phyloP scores from a whole-genome alignment of 2,888 invertebrate genomes.

The Chouioia cunea region DNA sequence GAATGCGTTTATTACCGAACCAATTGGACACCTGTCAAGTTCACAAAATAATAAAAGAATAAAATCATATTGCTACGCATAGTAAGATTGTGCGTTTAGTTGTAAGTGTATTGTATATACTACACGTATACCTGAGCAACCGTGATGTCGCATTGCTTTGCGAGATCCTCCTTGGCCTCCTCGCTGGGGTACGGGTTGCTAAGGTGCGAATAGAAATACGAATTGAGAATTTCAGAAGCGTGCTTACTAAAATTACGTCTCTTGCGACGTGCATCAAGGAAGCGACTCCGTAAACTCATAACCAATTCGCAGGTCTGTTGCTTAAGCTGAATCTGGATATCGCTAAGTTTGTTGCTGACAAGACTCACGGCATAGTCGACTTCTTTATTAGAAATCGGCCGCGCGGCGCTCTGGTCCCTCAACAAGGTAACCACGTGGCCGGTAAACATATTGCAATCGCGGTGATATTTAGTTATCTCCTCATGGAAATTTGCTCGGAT shows the following conservation, averaged over 20 bases:
- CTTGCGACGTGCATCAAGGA: constrained; percentile 85
- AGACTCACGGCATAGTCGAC: constrained; percentile 99
- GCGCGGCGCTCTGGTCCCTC: constrained; percentile 94
- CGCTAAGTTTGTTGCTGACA: constrained; percentile 97
- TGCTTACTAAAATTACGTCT: constrained; percentile 99
- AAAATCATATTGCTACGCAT: too few species aligned
- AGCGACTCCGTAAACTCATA: constrained; percentile 94
- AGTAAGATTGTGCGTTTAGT: too few species aligned
- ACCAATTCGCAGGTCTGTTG: constrained; percentile 99
- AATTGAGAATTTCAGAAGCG: constrained; percentile 98
- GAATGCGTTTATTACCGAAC: constrained; percentile 99
- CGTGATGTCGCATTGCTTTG: constrained; percentile 98
- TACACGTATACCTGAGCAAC: constrained; percentile 84
- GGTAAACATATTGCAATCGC: constrained; percentile 99
- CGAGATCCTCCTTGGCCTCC: constrained; percentile 99
- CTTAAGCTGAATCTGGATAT: constrained; percentile 98
- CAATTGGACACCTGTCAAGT: constrained; percentile 89
- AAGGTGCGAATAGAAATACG: constrained; percentile 99
- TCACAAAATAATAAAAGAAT: too few species aligned
- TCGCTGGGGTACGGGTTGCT: constrained; percentile 99
- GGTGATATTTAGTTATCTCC: constrained; percentile 99
- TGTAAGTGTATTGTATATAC: neutral
- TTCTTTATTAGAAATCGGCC: constrained; percentile 98
- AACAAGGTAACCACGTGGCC: constrained; percentile 98
- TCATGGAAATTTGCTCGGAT: constrained; percentile 99